Percentiles rank a stretch among this genome's conserved stretches.
These are phyloP conservation scores for Cerastoderma edule DNA, from an alignment of 2,888 invertebrate species.

Conservation along the genomic window DNA sequence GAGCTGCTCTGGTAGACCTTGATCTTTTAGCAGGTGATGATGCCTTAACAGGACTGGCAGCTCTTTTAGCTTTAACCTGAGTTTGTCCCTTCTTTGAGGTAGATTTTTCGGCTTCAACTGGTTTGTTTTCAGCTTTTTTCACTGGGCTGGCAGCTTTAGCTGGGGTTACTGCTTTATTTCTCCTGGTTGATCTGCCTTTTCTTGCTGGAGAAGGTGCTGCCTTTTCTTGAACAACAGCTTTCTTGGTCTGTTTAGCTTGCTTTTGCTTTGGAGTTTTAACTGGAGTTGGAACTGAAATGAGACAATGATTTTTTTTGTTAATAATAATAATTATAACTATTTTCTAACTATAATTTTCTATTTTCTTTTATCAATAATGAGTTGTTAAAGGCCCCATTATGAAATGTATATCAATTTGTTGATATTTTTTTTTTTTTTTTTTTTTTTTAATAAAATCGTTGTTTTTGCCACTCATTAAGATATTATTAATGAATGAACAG, in stretches of 20 bases:
- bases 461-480: too few relatives aligned
- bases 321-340: too few relatives aligned
- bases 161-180: conserved; percentile 21
- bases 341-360: too few relatives aligned
- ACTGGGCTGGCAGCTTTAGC: neutral
- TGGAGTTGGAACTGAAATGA: too few relatives aligned
- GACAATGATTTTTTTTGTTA: too few relatives aligned
- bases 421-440: too few relatives aligned
- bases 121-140: neutral
- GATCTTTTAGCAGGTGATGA: neutral
- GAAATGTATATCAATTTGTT: too few relatives aligned
- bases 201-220: conserved; percentile 7
- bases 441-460: too few relatives aligned
- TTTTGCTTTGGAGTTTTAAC: too few relatives aligned
- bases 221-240: neutral
- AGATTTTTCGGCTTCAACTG: conserved; percentile 31
- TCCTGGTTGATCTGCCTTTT: conserved; percentile 11
- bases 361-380: too few relatives aligned
- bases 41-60: neutral
- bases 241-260: neutral
- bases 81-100: conserved; percentile 32
- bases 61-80: conserved; percentile 3
- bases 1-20: conserved; percentile 8
- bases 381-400: too few relatives aligned
- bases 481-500: too few relatives aligned